Evolutionary conservation across 1,140 invertebrate genomes (phyloP).

Genomic region (Anastrepha ludens): DNA sequence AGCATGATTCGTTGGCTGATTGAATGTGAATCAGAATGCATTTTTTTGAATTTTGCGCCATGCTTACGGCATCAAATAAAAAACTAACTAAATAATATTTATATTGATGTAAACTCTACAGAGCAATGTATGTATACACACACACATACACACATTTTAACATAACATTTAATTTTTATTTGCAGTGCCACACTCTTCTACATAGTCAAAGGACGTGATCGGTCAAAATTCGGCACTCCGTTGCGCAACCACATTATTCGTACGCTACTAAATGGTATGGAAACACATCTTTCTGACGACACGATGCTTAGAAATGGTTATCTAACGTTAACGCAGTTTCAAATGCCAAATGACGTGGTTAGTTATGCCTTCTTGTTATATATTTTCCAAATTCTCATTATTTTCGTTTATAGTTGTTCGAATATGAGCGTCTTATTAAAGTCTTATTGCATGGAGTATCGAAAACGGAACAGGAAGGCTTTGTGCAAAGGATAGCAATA

Average conservation of each 20-base stretch:
- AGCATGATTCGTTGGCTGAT: no score
- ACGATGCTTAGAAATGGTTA: slow-evolving; percentile 98
- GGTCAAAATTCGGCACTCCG: slow-evolving; percentile 79
- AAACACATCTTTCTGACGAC: slow-evolving; percentile 85
- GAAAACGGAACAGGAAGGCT: slow-evolving; percentile 88
- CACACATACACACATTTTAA: no score
- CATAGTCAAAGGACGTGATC: slow-evolving; percentile 91
- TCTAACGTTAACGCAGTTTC: slow-evolving; percentile 94
- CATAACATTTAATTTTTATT: background rate
- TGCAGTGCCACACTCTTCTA: slow-evolving; percentile 94
- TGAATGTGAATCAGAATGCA: no score
- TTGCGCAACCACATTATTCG: slow-evolving; percentile 87
- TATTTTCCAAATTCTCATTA: background rate
- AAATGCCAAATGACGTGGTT: slow-evolving; percentile 95
- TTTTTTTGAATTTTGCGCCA: no score
- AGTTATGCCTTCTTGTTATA: slow-evolving; percentile 64
- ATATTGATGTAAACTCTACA: no score
- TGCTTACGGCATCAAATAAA: no score
- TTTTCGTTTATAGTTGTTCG: slow-evolving; percentile 83
- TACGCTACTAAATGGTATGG: slow-evolving; percentile 91
- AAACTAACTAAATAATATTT: no score
- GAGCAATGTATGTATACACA: no score
- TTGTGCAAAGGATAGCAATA: slow-evolving; percentile 95
- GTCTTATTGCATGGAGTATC: slow-evolving; percentile 89
- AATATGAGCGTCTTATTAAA: slow-evolving; percentile 90